A percentile compares a stretch with the other conserved stretches of the same genome.
Evolutionary conservation across 2,797 vertebrate genomes (phyloP).

Genomic region (Lagodon rhomboides): DNA sequence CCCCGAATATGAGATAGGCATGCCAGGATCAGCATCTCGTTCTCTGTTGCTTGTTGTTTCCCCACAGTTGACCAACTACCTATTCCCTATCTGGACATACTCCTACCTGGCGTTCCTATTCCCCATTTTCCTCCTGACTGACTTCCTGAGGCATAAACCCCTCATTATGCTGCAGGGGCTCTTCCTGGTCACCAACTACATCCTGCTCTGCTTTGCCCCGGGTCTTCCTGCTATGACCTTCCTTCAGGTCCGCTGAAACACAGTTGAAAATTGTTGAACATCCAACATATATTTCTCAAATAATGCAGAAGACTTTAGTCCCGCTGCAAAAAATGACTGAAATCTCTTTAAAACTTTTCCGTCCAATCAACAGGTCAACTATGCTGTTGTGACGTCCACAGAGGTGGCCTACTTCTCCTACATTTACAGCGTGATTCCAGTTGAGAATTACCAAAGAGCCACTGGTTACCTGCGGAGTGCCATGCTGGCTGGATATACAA

Average conservation of each 20-base stretch:
- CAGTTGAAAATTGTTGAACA: background rate
- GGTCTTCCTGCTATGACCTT: slow-evolving; percentile 78
- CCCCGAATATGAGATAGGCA: background rate
- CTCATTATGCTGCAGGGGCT: slow-evolving; percentile 82
- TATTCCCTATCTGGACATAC: slow-evolving; percentile 88
- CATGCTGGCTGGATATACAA: slow-evolving; percentile 81
- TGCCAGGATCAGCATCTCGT: background rate
- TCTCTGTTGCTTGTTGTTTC: slow-evolving; percentile 24
- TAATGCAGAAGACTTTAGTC: background rate
- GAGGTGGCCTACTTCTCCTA: slow-evolving; percentile 87
- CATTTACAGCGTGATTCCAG: slow-evolving; percentile 85
- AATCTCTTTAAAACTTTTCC: background rate
- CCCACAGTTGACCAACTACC: slow-evolving; percentile 82
- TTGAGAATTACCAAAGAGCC: slow-evolving; percentile 81
- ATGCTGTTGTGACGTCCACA: slow-evolving; percentile 81
- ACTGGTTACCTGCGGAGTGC: slow-evolving; percentile 84
- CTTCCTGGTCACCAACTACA: slow-evolving; percentile 79
- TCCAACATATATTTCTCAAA: background rate
- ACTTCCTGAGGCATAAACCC: slow-evolving; percentile 84
- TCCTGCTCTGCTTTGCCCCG: slow-evolving; percentile 81
- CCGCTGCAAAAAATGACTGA: background rate
- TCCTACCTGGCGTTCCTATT: slow-evolving; percentile 84
- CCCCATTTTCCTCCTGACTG: slow-evolving; percentile 84
- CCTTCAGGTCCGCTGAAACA: slow-evolving; percentile 77
- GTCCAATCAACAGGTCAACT: slow-evolving; percentile 76